These are phyloP conservation scores for Cardiocondyla obscurior DNA, from an alignment of 1,140 invertebrate genomes.

Conservation along the genomic window DNA sequence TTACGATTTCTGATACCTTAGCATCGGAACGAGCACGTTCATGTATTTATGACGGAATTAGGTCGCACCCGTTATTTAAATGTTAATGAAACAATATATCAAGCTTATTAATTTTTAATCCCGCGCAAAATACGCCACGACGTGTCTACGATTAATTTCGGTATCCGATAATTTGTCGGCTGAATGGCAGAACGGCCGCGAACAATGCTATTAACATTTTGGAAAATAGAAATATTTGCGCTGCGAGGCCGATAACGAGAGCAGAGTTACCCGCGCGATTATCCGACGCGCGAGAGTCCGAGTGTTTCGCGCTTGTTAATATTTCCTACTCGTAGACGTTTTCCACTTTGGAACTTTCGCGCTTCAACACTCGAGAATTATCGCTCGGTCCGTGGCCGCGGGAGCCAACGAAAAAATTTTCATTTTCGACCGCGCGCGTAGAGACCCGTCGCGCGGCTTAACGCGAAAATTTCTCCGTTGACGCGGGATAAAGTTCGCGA, in stretches of 20 bases:
- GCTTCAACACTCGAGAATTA: slow-evolving; percentile 17
- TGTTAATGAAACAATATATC: neutral
- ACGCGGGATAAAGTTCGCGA: slow-evolving; percentile 51
- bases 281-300: neutral
- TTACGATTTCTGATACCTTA: neutral
- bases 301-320: neutral
- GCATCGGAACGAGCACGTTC: neutral
- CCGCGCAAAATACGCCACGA: neutral
- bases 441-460: slow-evolving; percentile 10
- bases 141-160: neutral
- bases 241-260: neutral
- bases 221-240: neutral
- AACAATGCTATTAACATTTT: neutral
- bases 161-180: neutral
- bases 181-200: neutral
- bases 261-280: neutral
- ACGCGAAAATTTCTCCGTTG: slow-evolving; percentile 24
- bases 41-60: neutral
- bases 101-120: neutral
- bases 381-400: neutral
- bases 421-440: slow-evolving; percentile 1
- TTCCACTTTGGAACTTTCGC: neutral
- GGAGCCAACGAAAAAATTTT: slow-evolving; percentile 30
- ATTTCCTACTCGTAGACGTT: neutral
- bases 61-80: neutral